phyloP scores from a whole-genome alignment of 2,797 vertebrate genomes.

The Sebastes diploproa region DNA sequence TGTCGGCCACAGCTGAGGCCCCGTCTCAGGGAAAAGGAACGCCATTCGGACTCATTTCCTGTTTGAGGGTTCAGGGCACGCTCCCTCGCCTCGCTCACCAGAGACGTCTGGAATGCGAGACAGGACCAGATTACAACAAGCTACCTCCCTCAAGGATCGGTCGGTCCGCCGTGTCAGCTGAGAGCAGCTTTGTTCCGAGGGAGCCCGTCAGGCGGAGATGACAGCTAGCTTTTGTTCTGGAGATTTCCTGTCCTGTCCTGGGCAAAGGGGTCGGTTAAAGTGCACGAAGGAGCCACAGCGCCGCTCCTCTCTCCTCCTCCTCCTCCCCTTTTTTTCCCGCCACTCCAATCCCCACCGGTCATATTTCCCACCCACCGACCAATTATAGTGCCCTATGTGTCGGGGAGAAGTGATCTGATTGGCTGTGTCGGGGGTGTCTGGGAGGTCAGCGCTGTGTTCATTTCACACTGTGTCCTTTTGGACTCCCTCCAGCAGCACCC shows the following conservation, averaged over 20 bases:
- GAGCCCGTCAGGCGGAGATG: slow-evolving; percentile 48
- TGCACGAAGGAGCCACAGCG: slow-evolving; percentile 42
- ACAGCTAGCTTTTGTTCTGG: slow-evolving; percentile 72
- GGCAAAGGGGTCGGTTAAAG: slow-evolving; percentile 65
- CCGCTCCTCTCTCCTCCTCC: slow-evolving; percentile 14
- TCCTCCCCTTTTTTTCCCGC: slow-evolving; percentile 58
- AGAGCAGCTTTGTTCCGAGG: slow-evolving; percentile 46
- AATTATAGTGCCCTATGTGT: slow-evolving; percentile 46
- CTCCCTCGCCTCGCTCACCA: slow-evolving; percentile 18
- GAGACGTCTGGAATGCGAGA: slow-evolving; percentile 65
- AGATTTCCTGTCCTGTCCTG: slow-evolving; percentile 68
- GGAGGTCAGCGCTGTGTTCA: slow-evolving; percentile 70
- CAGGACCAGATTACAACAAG: slow-evolving; percentile 54
- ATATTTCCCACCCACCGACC: slow-evolving; percentile 54
- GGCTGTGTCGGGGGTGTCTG: slow-evolving; percentile 64
- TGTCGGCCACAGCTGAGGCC: slow-evolving; percentile 33
- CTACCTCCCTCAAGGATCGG: slow-evolving; percentile 41
- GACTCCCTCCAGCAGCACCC: slow-evolving; percentile 61
- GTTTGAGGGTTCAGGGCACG: slow-evolving; percentile 55
- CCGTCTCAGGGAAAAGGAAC: slow-evolving; percentile 48
- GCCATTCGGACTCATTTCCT: slow-evolving; percentile 73
- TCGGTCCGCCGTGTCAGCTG: slow-evolving; percentile 55
- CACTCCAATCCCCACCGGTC: slow-evolving; percentile 49
- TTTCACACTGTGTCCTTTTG: slow-evolving; percentile 71
- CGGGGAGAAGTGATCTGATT: slow-evolving; percentile 55